Evolutionary conservation across 2,888 invertebrate species (phyloP).

Genomic region (Argyra leucocephala): DNA sequence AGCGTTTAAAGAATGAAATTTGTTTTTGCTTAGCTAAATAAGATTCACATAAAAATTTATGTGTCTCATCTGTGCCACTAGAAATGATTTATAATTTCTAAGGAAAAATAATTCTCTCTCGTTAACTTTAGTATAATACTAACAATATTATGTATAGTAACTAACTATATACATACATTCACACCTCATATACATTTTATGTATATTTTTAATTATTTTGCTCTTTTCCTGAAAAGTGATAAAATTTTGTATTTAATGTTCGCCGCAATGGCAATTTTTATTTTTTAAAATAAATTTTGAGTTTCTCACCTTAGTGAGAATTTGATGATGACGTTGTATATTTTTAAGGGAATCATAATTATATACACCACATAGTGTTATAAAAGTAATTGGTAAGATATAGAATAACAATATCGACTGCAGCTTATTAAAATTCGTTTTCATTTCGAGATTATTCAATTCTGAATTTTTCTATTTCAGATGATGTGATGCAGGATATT

Average conservation of each 20-base stretch:
- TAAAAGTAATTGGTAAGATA: no score
- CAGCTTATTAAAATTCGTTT: no score
- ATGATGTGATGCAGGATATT: no score
- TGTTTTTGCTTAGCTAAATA: background rate
- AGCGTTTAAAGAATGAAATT: background rate
- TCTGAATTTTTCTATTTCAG: no score
- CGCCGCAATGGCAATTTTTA: background rate
- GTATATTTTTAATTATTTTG: background rate
- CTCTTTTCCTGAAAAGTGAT: conserved; percentile 1
- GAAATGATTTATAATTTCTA: background rate
- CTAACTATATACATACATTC: no score
- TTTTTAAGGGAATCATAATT: background rate
- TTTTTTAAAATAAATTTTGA: background rate
- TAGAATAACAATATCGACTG: no score
- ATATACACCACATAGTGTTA: no score
- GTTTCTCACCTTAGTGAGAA: conserved; percentile 1
- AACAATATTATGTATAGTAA: background rate
- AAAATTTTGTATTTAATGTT: conserved; percentile 4
- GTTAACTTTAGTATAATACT: background rate
- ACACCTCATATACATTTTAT: no score
- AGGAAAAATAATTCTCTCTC: background rate
- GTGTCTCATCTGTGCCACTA: background rate
- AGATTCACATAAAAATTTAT: background rate
- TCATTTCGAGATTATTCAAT: no score
- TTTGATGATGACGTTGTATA: background rate